Conservation (phyloP, 2,113 vertebrate species). For the Desmodus rotundus region DNA sequence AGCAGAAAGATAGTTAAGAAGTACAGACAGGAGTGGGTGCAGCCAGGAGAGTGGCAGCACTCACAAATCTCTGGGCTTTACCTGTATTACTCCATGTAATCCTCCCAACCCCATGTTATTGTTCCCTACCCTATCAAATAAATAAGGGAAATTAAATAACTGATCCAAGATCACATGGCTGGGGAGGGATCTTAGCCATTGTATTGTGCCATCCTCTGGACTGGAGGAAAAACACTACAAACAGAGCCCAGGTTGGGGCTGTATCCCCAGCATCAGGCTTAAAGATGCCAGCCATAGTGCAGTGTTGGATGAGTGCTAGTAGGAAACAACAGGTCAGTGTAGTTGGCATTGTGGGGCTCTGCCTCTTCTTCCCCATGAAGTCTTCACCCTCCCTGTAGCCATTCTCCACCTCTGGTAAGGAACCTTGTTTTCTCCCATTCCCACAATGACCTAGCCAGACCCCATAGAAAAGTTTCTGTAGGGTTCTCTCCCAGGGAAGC, state of each 20-base stretch:
- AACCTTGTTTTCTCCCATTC: background rate
- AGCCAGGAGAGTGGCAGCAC: background rate
- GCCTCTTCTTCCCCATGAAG: no score
- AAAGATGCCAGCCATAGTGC: background rate
- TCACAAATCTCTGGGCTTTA: rapidly evolving
- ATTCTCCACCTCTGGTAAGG: rapidly evolving
- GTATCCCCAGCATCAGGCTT: rapidly evolving
- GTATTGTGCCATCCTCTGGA: background rate
- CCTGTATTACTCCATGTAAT: no score
- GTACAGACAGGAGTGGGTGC: background rate
- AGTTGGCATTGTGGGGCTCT: background rate
- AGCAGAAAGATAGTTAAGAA: background rate
- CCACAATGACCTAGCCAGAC: background rate
- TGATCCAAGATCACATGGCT: background rate
- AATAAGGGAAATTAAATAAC: background rate
- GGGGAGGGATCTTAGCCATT: background rate
- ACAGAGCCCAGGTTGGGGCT: no score
- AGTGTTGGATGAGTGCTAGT: background rate
- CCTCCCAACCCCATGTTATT: background rate
- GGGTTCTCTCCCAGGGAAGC: background rate
- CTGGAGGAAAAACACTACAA: background rate
- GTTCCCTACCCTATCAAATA: background rate
- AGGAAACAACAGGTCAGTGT: background rate
- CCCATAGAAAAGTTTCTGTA: background rate
- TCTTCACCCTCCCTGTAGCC: no score